phyloP scores from a whole-genome alignment of 2,113 vertebrate genomes.

The Cryptomyrus ogoouensis region DNA sequence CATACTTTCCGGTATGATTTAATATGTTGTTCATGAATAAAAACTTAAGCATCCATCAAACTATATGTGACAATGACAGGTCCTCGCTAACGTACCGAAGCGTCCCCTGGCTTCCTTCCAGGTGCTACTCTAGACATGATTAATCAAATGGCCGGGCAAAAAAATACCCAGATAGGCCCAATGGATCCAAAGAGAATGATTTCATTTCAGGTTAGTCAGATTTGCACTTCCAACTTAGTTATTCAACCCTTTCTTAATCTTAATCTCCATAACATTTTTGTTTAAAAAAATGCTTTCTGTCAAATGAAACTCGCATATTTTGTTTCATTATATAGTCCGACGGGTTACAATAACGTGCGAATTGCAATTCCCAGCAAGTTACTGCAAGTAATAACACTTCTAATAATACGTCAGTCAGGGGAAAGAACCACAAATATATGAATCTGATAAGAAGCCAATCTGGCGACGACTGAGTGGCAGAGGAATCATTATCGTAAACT shows the following conservation, averaged over 20 bases:
- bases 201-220: slow-evolving; percentile 24
- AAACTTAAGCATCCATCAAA: slow-evolving; percentile 2
- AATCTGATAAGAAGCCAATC: not conserved
- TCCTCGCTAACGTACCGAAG: slow-evolving; percentile 18
- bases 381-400: not conserved
- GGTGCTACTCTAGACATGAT: slow-evolving; percentile 34
- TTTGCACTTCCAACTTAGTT: slow-evolving; percentile 34
- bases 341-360: not conserved
- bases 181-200: slow-evolving; percentile 40
- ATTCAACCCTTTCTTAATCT: slow-evolving; percentile 11
- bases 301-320: not conserved
- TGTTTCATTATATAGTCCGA: not conserved
- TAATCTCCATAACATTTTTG: not conserved
- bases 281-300: not conserved
- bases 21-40: not conserved
- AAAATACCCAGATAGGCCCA: slow-evolving; percentile 36
- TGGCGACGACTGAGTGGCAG: not conserved
- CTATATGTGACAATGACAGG: not conserved
- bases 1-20: not conserved
- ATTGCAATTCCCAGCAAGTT: not conserved
- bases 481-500: not conserved
- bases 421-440: not conserved
- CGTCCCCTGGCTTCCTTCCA: slow-evolving; percentile 31
- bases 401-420: not conserved
- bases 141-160: slow-evolving; percentile 36